These are phyloP conservation scores for Pristionchus fissidentatus DNA, from an alignment of 2,888 invertebrate genomes.

Conservation along the genomic window DNA sequence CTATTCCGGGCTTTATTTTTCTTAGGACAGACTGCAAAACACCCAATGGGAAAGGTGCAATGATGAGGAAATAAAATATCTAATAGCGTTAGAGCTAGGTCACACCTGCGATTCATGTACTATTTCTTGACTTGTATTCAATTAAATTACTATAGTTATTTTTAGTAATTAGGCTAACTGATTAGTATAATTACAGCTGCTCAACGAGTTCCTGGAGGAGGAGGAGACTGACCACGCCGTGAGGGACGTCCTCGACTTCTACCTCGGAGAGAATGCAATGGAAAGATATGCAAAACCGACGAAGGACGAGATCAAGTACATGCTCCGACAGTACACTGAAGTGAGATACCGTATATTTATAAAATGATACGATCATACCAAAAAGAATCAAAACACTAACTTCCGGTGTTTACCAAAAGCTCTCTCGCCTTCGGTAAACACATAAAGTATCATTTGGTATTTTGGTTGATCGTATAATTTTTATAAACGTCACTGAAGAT, in stretches of 20 bases:
- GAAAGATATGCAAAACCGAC: background rate
- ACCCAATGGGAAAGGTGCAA: no score
- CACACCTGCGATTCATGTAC: background rate
- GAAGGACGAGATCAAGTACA: background rate
- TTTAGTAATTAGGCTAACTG: background rate
- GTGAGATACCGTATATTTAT: background rate
- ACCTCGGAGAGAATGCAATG: background rate
- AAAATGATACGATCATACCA: background rate
- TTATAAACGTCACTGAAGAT: no score
- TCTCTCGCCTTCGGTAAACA: no score
- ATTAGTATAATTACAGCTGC: background rate
- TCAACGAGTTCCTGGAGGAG: conserved; percentile 19
- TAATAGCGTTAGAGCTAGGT: no score
- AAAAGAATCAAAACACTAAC: background rate
- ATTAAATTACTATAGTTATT: background rate
- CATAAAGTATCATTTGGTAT: no score
- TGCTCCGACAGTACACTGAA: background rate
- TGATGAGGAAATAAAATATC: no score
- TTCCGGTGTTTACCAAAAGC: no score
- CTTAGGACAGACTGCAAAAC: no score
- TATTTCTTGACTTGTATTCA: background rate
- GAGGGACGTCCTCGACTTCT: background rate
- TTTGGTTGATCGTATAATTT: no score
- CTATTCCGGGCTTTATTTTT: no score
- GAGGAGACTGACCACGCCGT: background rate